Evolutionary conservation across 2,797 vertebrate species (phyloP).

Genomic region (Ctenosaura bakeri): DNA sequence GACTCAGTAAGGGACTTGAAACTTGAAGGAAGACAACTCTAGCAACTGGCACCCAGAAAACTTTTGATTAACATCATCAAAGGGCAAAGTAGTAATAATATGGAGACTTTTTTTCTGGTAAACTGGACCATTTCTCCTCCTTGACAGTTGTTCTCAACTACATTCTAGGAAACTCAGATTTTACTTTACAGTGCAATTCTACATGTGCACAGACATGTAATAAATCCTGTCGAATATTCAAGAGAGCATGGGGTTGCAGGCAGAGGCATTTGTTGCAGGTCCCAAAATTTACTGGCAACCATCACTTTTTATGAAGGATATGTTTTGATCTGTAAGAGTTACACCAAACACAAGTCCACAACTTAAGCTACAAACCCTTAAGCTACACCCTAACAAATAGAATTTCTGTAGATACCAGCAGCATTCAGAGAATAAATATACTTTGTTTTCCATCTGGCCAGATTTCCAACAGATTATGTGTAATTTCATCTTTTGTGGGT

Average conservation of each 20-base stretch:
- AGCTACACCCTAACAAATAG: background rate
- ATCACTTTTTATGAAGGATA: background rate
- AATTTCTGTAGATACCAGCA: background rate
- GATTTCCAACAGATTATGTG: background rate
- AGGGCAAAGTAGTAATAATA: background rate
- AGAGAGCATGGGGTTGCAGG: background rate
- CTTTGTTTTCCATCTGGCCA: background rate
- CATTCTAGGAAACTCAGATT: background rate
- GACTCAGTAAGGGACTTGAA: background rate
- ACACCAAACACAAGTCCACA: background rate
- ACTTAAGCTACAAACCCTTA: background rate
- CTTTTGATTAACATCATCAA: background rate
- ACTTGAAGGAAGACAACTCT: slow-evolving; percentile 3
- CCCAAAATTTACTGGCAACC: background rate
- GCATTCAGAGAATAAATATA: background rate
- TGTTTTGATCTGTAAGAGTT: background rate
- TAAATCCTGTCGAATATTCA: background rate
- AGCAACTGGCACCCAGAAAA: background rate
- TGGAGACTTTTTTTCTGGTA: background rate
- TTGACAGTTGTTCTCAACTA: background rate
- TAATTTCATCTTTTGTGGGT: background rate
- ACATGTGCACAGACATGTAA: background rate
- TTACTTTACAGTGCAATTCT: background rate
- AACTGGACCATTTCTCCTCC: background rate
- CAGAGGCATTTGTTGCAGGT: background rate